Conservation (phyloP, 2,888 invertebrate species). For the Quadroppia sp. region DNA sequence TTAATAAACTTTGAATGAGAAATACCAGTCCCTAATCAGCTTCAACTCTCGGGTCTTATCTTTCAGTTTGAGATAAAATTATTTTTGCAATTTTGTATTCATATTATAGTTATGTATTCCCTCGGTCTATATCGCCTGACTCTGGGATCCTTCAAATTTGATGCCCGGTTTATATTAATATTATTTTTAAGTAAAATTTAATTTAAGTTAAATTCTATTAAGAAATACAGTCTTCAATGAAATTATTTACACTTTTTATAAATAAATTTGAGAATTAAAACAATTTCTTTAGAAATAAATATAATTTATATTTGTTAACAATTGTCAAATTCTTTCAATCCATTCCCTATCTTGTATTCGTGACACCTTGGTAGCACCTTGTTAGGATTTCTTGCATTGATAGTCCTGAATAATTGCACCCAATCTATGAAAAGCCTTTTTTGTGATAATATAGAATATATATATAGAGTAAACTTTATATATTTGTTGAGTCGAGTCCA, state of each 20-base stretch:
- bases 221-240: neutral
- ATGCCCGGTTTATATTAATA: neutral
- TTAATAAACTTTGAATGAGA: conserved; percentile 7
- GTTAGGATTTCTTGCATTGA: no score
- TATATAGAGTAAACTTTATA: no score
- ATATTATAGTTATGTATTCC: neutral
- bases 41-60: neutral
- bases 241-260: neutral
- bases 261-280: no score
- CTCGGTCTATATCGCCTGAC: neutral
- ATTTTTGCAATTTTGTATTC: conserved; percentile 5
- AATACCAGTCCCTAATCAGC: neutral
- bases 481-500: no score
- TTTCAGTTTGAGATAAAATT: neutral
- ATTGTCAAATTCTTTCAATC: no score
- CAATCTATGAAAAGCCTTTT: no score
- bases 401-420: no score
- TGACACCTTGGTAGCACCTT: no score
- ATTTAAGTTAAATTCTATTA: neutral
- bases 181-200: neutral
- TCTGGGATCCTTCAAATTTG: conserved; percentile 8
- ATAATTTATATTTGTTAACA: no score
- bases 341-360: no score
- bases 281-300: no score
- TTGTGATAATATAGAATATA: no score